Conservation (phyloP, 2,113 vertebrate genomes). For the Menidia beryllina region DNA sequence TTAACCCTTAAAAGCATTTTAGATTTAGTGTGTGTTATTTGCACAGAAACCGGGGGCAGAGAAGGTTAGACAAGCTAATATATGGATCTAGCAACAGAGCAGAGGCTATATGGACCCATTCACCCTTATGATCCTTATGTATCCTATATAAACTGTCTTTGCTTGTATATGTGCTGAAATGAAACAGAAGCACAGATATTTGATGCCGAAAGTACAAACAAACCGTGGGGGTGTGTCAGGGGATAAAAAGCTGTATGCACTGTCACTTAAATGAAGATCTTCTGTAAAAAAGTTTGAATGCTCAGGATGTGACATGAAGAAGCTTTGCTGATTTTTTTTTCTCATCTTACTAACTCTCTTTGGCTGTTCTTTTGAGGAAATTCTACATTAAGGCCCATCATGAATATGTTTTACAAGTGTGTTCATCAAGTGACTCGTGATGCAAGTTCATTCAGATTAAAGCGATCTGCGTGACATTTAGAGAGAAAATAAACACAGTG, state of each 20-base stretch:
- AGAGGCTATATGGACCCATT: slow-evolving; percentile 43
- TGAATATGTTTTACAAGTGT: slow-evolving; percentile 11
- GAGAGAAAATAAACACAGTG: slow-evolving; percentile 11
- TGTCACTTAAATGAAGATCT: slow-evolving; percentile 16
- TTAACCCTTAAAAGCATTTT: slow-evolving; percentile 36
- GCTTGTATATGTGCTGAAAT: slow-evolving; percentile 5
- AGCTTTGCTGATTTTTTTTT: not conserved
- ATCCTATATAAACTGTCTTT: slow-evolving; percentile 54
- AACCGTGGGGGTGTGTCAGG: slow-evolving; percentile 6
- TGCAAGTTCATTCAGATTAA: slow-evolving; percentile 4
- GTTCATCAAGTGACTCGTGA: not conserved
- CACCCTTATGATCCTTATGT: slow-evolving; percentile 65
- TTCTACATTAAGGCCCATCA: slow-evolving; percentile 3
- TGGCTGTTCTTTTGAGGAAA: not conserved
- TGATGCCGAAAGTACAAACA: slow-evolving; percentile 5
- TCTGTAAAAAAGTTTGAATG: slow-evolving; percentile 9
- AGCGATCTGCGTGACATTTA: slow-evolving; percentile 10
- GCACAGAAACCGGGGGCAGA: slow-evolving; percentile 8
- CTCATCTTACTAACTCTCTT: not conserved
- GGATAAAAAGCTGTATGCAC: slow-evolving; percentile 3
- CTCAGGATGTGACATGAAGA: slow-evolving; percentile 8
- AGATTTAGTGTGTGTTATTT: slow-evolving; percentile 40
- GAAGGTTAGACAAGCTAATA: slow-evolving; percentile 62
- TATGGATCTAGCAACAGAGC: slow-evolving; percentile 61
- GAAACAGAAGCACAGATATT: not conserved